Evolutionary conservation across 2,888 invertebrate genomes (phyloP), one percentile per base, ranked within the genome.

Genomic region (Cerceris rybyensis): DNA sequence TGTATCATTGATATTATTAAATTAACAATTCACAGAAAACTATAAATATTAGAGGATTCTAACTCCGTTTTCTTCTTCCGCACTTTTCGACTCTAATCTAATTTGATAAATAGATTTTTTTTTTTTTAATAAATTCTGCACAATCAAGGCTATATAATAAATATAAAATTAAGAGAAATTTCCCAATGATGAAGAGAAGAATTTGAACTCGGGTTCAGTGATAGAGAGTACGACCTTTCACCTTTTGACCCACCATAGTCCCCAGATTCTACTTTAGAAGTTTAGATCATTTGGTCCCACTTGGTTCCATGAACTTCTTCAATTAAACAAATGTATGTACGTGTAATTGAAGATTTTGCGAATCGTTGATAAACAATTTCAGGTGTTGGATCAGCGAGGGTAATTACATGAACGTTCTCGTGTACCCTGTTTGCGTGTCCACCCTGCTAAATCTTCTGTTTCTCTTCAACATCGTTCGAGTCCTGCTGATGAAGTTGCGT

Each of bases 391-490:
- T 96, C 92, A 95, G 96, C 88, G 94, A 95, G 86, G 96, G 96
- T 68, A 94, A 93, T 69, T 96, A 96, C 91, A 95, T 95, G 78
- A 94, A 94, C 87, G 96, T 97, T 89, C 94, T 98, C 80, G 95
- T 96, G 65, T 95, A 96, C 79, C 96, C 97, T 43, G 98, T 97
- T 42, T 96, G 95, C 90, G 94, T 95, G 67, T 96, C 97, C 50
- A 96, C 98, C 92, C 93, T 96, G 86, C 94, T 97, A 82, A 98
- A 98, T 93, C 93, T 98, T 59, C 93, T 96, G 84, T 98, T 98
- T 93, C 95, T 98, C 80, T 96, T 97, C 93, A 98, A 98, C 93
- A 98, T 98, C 88, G 96, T 98, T 75, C 95, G 98, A 82, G 98
- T 98, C 69, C 94, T 98, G 77, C 94, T 97, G 87, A 95, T 96